Conservation (phyloP, 53 echinoderm and acorn worm genomes). For the Paracentrotus lividus region DNA sequence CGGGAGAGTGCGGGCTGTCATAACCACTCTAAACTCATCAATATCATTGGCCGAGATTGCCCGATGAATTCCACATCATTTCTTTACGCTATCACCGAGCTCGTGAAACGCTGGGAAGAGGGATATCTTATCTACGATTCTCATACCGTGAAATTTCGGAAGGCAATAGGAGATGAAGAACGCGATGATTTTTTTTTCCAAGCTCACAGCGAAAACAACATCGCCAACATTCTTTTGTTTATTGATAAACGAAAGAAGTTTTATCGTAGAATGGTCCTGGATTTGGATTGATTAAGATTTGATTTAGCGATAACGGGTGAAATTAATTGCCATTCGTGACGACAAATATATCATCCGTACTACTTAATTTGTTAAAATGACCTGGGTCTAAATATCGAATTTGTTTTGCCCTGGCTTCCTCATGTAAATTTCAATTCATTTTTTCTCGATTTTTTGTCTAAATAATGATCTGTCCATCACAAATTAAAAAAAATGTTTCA, state of each 20-base stretch:
- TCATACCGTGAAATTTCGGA: constrained; percentile 24
- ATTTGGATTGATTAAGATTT: constrained; percentile 16
- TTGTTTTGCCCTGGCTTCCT: too few species aligned
- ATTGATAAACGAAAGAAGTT: not conserved
- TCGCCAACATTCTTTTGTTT: constrained; percentile 5
- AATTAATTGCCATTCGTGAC: constrained; percentile 16
- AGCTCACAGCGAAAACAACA: not conserved
- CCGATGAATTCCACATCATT: constrained; percentile 19
- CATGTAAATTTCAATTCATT: not conserved
- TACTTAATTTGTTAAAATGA: constrained; percentile 9
- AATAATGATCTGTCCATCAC: not conserved
- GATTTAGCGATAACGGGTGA: not conserved
- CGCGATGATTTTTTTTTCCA: not conserved
- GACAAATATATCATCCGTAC: constrained; percentile 41
- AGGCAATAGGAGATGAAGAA: not conserved
- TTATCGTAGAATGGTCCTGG: not conserved
- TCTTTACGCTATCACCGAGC: not conserved
- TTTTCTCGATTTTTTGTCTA: not conserved
- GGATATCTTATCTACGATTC: constrained; percentile 16
- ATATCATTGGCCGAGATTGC: not conserved
- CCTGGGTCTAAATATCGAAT: too few species aligned
- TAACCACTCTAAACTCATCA: constrained; percentile 38
- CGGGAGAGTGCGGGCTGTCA: constrained; percentile 54
- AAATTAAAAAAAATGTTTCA: too few species aligned
- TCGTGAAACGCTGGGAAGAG: not conserved